A percentile compares a stretch with the other conserved stretches of the same genome.
phyloP scores from a whole-genome alignment of 2,888 invertebrate genomes.

The Eristalis intricaria region DNA sequence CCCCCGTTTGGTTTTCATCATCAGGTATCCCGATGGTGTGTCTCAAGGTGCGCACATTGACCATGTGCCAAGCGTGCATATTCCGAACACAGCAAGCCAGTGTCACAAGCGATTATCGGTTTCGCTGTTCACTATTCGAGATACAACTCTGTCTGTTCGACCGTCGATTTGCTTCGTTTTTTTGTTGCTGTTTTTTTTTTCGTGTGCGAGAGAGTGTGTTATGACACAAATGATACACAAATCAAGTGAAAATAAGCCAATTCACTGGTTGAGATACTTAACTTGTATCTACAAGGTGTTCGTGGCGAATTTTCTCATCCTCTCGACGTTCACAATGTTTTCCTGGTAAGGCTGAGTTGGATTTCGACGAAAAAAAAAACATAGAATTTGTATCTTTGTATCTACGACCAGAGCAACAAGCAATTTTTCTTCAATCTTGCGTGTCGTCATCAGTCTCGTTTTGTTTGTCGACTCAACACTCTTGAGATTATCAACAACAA shows the following conservation, averaged over 20 bases:
- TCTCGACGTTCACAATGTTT: not conserved
- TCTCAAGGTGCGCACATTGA: constrained; percentile 28
- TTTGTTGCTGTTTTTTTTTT: too few species aligned
- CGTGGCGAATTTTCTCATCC: not conserved
- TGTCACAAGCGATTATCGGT: constrained; percentile 61
- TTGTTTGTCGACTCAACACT: constrained; percentile 10
- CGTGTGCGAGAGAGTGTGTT: constrained; percentile 1
- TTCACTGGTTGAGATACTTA: not conserved
- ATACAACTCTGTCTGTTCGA: constrained; percentile 27
- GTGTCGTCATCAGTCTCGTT: constrained; percentile 36
- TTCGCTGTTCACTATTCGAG: constrained; percentile 5
- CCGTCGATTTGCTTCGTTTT: constrained; percentile 18
- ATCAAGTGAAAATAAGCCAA: constrained; percentile 54
- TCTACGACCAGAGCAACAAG: constrained; percentile 37
- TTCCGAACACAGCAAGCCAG: constrained; percentile 15
- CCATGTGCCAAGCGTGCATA: constrained; percentile 55
- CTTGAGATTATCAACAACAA: constrained; percentile 2
- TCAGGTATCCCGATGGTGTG: not conserved
- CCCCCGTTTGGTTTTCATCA: not conserved
- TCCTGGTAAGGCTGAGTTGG: not conserved
- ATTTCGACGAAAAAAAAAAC: not conserved
- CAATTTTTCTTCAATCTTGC: constrained; percentile 9
- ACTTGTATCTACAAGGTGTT: constrained; percentile 10
- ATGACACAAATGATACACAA: constrained; percentile 50
- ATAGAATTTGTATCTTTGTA: not conserved